Conservation (phyloP, 2,797 vertebrate genomes). For the Coccyzus lansbergi region DNA sequence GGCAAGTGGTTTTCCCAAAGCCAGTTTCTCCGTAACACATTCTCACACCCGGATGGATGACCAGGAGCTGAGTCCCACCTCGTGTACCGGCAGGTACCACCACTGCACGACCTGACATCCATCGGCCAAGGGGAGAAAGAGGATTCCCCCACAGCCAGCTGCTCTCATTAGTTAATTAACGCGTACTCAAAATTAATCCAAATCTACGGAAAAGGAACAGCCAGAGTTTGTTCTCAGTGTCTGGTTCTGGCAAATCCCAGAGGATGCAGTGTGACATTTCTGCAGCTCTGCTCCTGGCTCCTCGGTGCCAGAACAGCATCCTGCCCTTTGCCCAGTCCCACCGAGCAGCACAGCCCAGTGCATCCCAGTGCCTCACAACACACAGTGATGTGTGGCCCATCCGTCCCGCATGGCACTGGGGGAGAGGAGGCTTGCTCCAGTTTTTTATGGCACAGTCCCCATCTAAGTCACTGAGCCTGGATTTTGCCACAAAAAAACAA, state of each 20-base stretch:
- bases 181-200: not conserved
- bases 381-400: too few relatives aligned
- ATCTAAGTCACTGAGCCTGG: not conserved
- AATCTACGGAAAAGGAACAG: too few relatives aligned
- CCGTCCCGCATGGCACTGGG: too few relatives aligned
- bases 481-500: not conserved
- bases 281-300: too few relatives aligned
- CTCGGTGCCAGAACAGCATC: too few relatives aligned
- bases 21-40: not conserved
- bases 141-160: not conserved
- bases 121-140: not conserved
- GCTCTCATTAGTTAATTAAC: not conserved
- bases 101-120: not conserved
- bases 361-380: too few relatives aligned
- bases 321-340: too few relatives aligned
- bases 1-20: not conserved
- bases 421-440: not conserved
- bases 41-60: not conserved
- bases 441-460: not conserved
- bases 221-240: rapidly evolving
- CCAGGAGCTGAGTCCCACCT: not conserved
- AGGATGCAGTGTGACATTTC: too few relatives aligned
- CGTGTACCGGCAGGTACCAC: not conserved
- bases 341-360: too few relatives aligned
- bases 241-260: not conserved